phyloP scores from a whole-genome alignment of 2,797 vertebrate species.

The Tokudaia muenninki region DNA sequence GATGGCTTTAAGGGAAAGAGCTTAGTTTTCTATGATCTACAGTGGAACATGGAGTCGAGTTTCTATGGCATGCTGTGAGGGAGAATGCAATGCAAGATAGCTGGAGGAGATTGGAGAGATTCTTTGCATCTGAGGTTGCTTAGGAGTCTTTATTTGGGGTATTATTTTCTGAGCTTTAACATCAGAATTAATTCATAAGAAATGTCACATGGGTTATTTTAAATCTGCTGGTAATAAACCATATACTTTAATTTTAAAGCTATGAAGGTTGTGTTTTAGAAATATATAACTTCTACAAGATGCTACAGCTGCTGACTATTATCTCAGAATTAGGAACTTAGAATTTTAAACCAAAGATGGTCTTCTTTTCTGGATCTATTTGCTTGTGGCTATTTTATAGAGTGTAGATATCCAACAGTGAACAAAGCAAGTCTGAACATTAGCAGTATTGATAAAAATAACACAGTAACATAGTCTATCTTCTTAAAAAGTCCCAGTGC shows the following conservation, averaged over 20 bases:
- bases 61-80: not conserved
- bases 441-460: conserved; percentile 38
- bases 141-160: not conserved
- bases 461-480: not conserved
- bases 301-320: not conserved
- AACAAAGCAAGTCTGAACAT: not conserved
- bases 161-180: not conserved
- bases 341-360: not conserved
- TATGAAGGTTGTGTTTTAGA: not conserved
- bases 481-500: not conserved
- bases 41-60: not conserved
- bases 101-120: not conserved
- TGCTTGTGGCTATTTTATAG: not conserved
- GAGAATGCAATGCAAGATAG: too few species aligned
- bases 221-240: not conserved
- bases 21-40: not conserved
- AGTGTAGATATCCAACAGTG: not conserved
- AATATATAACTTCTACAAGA: not conserved
- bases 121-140: not conserved
- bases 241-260: not conserved
- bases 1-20: not conserved
- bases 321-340: not conserved
- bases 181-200: not conserved
- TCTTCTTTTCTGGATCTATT: not conserved
- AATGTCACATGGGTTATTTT: not conserved